Base-by-base conservation (phyloP, 2,888 invertebrate species). In the Cryptosula pallasiana region DNA sequence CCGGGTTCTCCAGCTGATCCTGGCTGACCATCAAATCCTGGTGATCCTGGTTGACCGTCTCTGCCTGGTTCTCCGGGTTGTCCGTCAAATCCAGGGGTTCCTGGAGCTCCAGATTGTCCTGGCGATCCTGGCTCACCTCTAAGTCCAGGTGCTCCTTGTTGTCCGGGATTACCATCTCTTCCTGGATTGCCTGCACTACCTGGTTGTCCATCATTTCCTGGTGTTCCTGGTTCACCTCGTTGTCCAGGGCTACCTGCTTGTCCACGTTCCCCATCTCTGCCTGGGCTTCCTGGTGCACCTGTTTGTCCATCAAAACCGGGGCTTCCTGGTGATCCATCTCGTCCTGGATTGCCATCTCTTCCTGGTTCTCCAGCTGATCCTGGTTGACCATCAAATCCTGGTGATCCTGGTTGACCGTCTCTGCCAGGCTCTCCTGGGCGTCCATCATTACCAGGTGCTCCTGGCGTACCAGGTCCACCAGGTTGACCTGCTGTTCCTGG, bases 1-100 rank as follows among this genome's bases (percentile, higher is more conserved):
- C 55, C 55, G 16, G 71, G 71, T 27, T 27, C 25, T 25, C 55
- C 54, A 57, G 16, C 58, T 69, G 9, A 27, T 32, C 63, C 63
- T 32, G 71, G 71, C 23, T 29, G 23, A 25, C 76, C 76, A 69
- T 35, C 32, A 35, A 29, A 35, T 27, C 74, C 74, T 36, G 71
- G 55, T 58, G 54, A 55, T 5, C 74, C 74, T 16, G 20, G 9
- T 25, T 34, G 27, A 20, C 35, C 45, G 23, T 36, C 45, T 34
- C 32, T 63, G 2, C 63, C 63, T 27, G 63, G 63, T 32, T 29
- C 35, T 69, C 72, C 72, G 25, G 35, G 69, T 23, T 69, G 23
- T 55, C 71, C 63, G 55, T 20, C 34, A 27, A 20, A n/a, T 55
- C 55, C 72, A 34, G 69, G 57, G 54, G 72, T n/a, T 16, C 73